These are phyloP conservation scores for Brotula barbata DNA, from an alignment of 2,797 vertebrate species.

Conservation along the genomic window DNA sequence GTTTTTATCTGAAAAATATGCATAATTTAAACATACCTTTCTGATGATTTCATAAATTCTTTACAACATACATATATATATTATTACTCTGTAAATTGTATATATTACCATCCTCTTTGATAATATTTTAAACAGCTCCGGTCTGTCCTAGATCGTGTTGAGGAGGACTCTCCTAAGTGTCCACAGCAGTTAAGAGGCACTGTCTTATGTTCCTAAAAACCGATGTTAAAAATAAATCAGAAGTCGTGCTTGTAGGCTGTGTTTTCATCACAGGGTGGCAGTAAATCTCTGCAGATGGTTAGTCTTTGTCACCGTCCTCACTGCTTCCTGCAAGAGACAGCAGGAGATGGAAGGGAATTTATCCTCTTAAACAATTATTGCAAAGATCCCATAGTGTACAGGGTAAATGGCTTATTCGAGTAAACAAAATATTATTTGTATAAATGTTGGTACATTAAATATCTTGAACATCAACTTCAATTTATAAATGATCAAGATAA, in stretches of 20 bases:
- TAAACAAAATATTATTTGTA: too few species aligned
- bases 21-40: constrained; percentile 37
- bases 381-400: too few species aligned
- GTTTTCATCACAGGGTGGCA: constrained; percentile 40
- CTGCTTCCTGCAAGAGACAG: constrained; percentile 78
- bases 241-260: constrained; percentile 53
- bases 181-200: constrained; percentile 70
- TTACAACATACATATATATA: constrained; percentile 51
- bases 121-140: constrained; percentile 34
- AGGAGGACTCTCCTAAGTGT: constrained; percentile 52
- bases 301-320: constrained; percentile 82
- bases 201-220: constrained; percentile 70
- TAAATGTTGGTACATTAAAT: too few species aligned
- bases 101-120: constrained; percentile 57
- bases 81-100: constrained; percentile 54
- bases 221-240: constrained; percentile 53
- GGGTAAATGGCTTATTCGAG: too few species aligned
- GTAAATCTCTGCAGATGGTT: constrained; percentile 52
- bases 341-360: constrained; percentile 2
- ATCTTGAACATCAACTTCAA: too few species aligned
- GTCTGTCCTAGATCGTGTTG: constrained; percentile 10
- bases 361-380: too few species aligned
- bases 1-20: constrained; percentile 59
- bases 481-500: too few species aligned
- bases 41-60: constrained; percentile 39